Evolutionary conservation across 2,113 vertebrate genomes (phyloP).

Genomic region (Sturnira hondurensis): DNA sequence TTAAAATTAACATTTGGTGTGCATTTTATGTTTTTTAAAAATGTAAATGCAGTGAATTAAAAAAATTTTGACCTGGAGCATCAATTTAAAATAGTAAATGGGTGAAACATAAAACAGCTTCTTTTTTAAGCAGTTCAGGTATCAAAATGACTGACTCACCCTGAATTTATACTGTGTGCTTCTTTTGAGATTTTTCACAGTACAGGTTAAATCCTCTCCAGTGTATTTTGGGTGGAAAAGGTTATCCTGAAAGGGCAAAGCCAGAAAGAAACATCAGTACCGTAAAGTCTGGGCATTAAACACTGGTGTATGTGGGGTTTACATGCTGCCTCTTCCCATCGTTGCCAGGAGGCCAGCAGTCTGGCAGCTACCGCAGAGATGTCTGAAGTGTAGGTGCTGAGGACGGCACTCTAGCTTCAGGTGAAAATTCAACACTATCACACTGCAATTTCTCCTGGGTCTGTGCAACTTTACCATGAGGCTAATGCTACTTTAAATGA

Average conservation of each 20-base stretch:
- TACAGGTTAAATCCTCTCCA: slow-evolving; percentile 96
- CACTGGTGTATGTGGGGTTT: neutral
- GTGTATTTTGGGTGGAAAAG: slow-evolving; percentile 97
- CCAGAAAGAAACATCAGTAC: slow-evolving; percentile 34
- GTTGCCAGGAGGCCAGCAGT: neutral
- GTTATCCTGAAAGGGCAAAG: slow-evolving; percentile 84
- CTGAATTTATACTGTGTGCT: slow-evolving; percentile 99
- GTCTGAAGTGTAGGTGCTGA: fast-evolving
- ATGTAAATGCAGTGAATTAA: neutral
- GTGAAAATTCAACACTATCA: neutral
- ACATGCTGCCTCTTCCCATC: neutral
- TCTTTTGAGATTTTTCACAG: slow-evolving; percentile 96
- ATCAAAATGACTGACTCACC: slow-evolving; percentile 80
- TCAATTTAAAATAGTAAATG: neutral
- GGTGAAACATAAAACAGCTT: neutral
- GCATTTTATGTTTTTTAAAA: neutral
- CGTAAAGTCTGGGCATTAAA: neutral
- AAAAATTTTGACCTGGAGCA: neutral
- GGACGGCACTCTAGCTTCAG: neutral
- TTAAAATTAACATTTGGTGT: neutral
- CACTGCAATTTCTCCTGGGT: neutral
- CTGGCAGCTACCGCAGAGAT: neutral
- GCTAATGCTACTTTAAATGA: neutral
- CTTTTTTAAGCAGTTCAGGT: neutral
- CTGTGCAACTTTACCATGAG: neutral